Percentiles rank a stretch among this genome's conserved stretches.
Evolutionary conservation across 2,113 vertebrate genomes (phyloP).

Genomic region (Hystrix brachyura): DNA sequence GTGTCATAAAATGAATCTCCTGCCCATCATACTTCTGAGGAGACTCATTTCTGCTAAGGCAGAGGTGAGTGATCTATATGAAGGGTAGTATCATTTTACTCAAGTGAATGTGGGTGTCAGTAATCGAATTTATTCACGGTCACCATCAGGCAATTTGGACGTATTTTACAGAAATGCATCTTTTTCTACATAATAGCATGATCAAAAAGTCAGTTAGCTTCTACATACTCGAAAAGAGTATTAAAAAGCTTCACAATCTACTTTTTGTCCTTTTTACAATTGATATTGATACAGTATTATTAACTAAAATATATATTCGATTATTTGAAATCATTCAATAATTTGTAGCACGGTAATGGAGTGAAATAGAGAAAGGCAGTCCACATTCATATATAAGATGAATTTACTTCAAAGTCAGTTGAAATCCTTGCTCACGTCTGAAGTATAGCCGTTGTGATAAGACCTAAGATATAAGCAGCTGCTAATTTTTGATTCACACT

Average conservation of each 20-base stretch:
- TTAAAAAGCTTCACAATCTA: neutral
- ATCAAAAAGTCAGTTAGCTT: neutral
- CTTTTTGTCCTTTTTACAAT: neutral
- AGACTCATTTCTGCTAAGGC: neutral
- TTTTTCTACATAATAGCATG: neutral
- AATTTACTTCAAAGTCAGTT: slow-evolving; percentile 83
- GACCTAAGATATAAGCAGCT: slow-evolving; percentile 91
- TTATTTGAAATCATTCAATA: slow-evolving; percentile 86
- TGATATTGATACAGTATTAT: neutral
- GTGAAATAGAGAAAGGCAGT: slow-evolving; percentile 88
- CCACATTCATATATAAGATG: slow-evolving; percentile 88
- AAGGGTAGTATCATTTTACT: neutral
- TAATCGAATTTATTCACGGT: neutral
- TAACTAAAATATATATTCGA: slow-evolving; percentile 88
- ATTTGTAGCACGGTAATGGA: slow-evolving; percentile 85
- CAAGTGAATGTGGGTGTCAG: neutral
- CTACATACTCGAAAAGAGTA: neutral
- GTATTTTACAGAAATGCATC: neutral
- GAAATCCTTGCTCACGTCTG: slow-evolving; percentile 88
- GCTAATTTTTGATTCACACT: slow-evolving; percentile 99
- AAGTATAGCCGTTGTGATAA: slow-evolving; percentile 99
- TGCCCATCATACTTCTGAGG: neutral
- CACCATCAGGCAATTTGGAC: neutral
- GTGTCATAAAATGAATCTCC: neutral
- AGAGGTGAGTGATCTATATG: neutral